Conservation (phyloP, 2,888 invertebrate species). For the Sthenelais limicola region DNA sequence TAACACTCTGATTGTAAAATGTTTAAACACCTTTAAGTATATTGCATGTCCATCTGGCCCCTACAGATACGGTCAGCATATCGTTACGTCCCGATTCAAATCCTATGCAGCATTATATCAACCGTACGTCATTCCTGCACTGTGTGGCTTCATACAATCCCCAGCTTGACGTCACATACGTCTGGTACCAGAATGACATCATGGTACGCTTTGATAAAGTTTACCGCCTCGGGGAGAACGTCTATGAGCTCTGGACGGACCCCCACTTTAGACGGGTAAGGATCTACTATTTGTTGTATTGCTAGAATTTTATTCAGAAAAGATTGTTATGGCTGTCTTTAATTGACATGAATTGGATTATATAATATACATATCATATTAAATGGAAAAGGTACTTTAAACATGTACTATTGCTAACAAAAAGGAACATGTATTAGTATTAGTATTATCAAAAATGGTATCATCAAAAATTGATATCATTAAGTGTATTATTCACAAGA, state of each 20-base stretch:
- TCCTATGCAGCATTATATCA: slow-evolving; percentile 54
- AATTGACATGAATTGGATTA: neutral
- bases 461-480: too few relatives aligned
- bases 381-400: neutral
- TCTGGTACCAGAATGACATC: slow-evolving; percentile 86
- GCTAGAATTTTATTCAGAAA: too few relatives aligned
- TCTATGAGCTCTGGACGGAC: slow-evolving; percentile 51
- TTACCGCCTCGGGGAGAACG: slow-evolving; percentile 50
- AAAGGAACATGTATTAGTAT: neutral
- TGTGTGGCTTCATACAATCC: slow-evolving; percentile 90
- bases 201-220: slow-evolving; percentile 64
- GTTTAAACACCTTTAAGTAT: too few relatives aligned
- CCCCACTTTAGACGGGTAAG: slow-evolving; percentile 58
- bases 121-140: slow-evolving; percentile 75
- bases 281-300: too few relatives aligned
- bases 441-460: too few relatives aligned
- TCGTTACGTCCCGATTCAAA: slow-evolving; percentile 42
- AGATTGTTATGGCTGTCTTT: neutral
- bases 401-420: neutral
- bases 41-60: too few relatives aligned
- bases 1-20: too few relatives aligned
- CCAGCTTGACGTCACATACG: slow-evolving; percentile 89
- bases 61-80: slow-evolving; percentile 49
- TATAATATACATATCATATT: slow-evolving; percentile 3
- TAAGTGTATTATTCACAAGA: too few relatives aligned